Evolutionary conservation across 2,113 vertebrate genomes (phyloP).

Genomic region (Cyanistes caeruleus): DNA sequence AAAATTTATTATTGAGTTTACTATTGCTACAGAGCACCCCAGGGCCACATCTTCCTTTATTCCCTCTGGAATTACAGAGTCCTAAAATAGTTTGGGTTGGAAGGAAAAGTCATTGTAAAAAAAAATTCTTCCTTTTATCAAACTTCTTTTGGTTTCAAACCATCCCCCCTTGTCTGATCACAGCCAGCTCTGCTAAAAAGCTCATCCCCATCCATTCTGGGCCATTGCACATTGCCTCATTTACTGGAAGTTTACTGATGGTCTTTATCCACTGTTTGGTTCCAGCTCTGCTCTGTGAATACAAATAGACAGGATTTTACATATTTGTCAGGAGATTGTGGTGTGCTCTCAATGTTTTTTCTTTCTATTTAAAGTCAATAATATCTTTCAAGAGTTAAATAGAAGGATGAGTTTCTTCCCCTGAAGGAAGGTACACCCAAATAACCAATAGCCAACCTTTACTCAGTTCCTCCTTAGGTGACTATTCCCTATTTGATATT

Average conservation of each 20-base stretch:
- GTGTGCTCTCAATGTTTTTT: not conserved
- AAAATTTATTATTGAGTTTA: not conserved
- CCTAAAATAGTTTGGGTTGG: not conserved
- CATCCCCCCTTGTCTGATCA: not conserved
- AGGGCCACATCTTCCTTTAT: not conserved
- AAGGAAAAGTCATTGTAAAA: not conserved
- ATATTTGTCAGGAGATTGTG: not conserved
- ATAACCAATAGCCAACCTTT: not conserved
- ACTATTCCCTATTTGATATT: not conserved
- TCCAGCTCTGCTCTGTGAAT: not conserved
- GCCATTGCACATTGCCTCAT: not conserved
- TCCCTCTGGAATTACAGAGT: not conserved
- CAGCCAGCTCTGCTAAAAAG: not conserved
- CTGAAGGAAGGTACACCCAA: not conserved
- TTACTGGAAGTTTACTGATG: not conserved
- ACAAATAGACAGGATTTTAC: not conserved
- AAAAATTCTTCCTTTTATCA: not conserved
- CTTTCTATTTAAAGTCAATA: not conserved
- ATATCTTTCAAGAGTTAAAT: not conserved
- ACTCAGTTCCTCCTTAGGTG: not conserved
- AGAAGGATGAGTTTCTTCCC: not conserved
- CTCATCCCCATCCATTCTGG: not conserved
- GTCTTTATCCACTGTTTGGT: not conserved
- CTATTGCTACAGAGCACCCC: not conserved
- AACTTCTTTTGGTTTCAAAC: not conserved